These are phyloP conservation scores for Crambe crambe DNA, from an alignment of 37 sponge, comb jelly and placozoan genomes.

Conservation along the genomic window DNA sequence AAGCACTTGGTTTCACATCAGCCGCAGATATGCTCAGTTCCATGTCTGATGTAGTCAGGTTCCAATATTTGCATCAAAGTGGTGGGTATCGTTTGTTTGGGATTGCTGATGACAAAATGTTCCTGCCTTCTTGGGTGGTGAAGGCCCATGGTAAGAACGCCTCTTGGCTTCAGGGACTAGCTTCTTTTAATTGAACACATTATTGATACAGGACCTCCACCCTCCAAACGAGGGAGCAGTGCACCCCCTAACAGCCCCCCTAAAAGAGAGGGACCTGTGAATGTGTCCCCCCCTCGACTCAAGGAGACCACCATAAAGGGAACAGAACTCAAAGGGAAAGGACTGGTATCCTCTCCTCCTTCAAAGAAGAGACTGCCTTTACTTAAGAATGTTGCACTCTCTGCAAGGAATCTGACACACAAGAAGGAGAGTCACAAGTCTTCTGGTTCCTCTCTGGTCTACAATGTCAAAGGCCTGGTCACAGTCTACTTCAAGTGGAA, in stretches of 20 bases:
- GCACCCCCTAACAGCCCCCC: too few species aligned
- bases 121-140: conserved; percentile 34
- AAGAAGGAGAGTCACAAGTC: too few species aligned
- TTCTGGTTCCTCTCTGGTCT: not conserved
- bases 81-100: conserved; percentile 21
- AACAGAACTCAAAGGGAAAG: not conserved
- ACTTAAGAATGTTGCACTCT: not conserved
- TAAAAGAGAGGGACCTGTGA: too few species aligned
- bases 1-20: conserved; percentile 13
- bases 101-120: not conserved
- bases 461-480: conserved; percentile 33
- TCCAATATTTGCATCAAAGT: conserved; percentile 5
- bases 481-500: conserved; percentile 1
- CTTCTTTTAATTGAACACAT: not conserved
- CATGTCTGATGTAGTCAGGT: conserved; percentile 34
- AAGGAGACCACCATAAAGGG: too few species aligned
- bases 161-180: not conserved
- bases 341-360: not conserved
- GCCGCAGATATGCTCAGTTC: conserved; percentile 25
- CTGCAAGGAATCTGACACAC: too few species aligned
- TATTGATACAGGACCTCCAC: not conserved
- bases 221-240: too few species aligned
- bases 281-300: too few species aligned
- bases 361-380: not conserved
- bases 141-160: conserved; percentile 35